Percentiles rank a stretch among this genome's conserved stretches.
Conservation (phyloP, 2,113 vertebrate species). For the Dunckerocampus dactyliophorus region DNA sequence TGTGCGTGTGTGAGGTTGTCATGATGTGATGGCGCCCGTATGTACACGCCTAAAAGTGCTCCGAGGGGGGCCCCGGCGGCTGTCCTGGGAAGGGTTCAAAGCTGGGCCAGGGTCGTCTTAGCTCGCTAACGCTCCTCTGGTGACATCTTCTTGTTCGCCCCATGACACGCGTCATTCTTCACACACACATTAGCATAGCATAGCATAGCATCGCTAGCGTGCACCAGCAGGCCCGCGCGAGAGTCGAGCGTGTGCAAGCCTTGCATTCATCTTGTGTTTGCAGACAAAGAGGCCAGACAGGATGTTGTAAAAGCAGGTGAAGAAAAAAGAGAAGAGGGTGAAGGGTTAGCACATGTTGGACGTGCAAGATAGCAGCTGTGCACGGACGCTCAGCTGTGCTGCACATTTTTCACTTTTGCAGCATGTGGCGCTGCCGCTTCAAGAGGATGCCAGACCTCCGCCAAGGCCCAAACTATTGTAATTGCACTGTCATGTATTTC, state of each 20-base stretch:
- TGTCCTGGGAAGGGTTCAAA: conserved; percentile 63
- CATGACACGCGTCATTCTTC: conserved; percentile 64
- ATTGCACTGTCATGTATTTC: not conserved
- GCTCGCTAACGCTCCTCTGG: conserved; percentile 45
- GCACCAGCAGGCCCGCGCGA: conserved; percentile 50
- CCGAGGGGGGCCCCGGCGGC: conserved; percentile 36
- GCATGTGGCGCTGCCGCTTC: not conserved
- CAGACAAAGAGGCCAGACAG: conserved; percentile 65
- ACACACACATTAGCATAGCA: conserved; percentile 37
- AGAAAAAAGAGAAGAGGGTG: conserved; percentile 23
- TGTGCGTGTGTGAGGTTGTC: conserved; percentile 18
- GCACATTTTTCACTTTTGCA: not conserved
- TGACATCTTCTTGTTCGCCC: conserved; percentile 48
- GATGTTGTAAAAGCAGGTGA: conserved; percentile 60
- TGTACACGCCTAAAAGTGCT: conserved; percentile 49
- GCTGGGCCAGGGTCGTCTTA: conserved; percentile 62
- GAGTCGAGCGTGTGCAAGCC: conserved; percentile 13
- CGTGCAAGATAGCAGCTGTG: not conserved
- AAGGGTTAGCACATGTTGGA: conserved; percentile 15
- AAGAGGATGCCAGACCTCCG: too few species aligned
- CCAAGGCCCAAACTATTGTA: not conserved
- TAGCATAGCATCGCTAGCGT: conserved; percentile 48
- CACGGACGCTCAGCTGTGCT: not conserved
- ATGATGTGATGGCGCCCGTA: conserved; percentile 38
- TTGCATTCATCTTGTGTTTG: conserved; percentile 58